These are phyloP conservation scores for Ischnura elegans DNA, from an alignment of 2,888 invertebrate genomes.

Conservation along the genomic window DNA sequence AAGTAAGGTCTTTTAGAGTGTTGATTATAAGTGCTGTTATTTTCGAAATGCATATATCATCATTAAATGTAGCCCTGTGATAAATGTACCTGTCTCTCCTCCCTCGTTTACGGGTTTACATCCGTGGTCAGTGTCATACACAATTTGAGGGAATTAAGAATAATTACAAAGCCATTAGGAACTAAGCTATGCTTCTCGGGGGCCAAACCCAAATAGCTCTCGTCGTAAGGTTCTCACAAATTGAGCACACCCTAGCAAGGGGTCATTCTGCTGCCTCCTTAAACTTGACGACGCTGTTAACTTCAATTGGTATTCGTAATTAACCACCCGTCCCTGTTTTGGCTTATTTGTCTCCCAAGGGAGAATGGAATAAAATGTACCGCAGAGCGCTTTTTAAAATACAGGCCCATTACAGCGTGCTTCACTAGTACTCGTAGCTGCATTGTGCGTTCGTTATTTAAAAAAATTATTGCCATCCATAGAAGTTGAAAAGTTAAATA, in stretches of 20 bases:
- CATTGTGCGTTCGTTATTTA: too few species aligned
- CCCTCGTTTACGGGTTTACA: too few species aligned
- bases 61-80: too few species aligned
- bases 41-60: too few species aligned
- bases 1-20: too few species aligned
- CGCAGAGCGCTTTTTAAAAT: not conserved
- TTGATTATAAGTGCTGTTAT: too few species aligned
- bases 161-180: not conserved
- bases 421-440: too few species aligned
- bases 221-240: not conserved
- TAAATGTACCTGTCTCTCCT: too few species aligned
- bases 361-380: not conserved
- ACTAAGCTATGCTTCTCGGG: not conserved
- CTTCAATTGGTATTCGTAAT: not conserved
- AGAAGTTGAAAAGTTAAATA: too few species aligned
- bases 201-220: not conserved
- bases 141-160: not conserved
- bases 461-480: too few species aligned
- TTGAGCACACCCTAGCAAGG: not conserved
- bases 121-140: too few species aligned
- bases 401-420: not conserved
- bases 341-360: not conserved
- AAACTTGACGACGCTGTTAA: not conserved
- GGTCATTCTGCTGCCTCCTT: not conserved
- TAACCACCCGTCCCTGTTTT: not conserved